Base-by-base conservation (phyloP, 2,888 invertebrate species). In the Drosophila pseudotalamancana region DNA sequence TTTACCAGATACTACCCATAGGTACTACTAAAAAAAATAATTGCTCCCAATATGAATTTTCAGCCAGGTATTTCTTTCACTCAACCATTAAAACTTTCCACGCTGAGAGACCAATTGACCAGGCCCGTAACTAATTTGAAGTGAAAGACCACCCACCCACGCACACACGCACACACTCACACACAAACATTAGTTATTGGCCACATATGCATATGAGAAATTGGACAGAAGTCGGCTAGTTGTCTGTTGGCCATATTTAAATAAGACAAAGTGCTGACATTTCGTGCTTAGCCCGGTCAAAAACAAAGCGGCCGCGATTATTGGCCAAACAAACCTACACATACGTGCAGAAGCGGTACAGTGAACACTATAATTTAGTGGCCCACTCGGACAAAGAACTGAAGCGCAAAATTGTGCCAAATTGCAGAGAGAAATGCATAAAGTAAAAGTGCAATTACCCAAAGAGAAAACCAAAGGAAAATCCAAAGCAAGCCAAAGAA, bases 181-280 rank as follows among this genome's bases (percentile, higher is more conserved):
- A 16, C 45, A 37, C 12, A 39, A 14, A 9, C 27, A 31, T 9
- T n/a, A n/a, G n/a, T n/a, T n/a, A n/a, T n/a, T n/a, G n/a, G n/a
- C 11, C 39, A 45, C 29, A 27, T 18, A 23, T 3, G 6, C 11
- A 14, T 34, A 14, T 39, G 23, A 49, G 23, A 9, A 18, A 45
- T 3, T 12, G 23, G 35, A 64, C 68, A 53, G 61, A 61, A 71
- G 65, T 54, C 50, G 40, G 8, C 35, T 40, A 54, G 48, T 50
- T 55, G 76, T 70, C 46, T 23, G 49, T 31, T 66, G 54, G 51
- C 32, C 43, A 27, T 50, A 53, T 64, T 72, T 53, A 76, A 76
- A 76, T 75, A 76, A 76, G 72, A 76, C 72, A 64, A 64, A 76
- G 77, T 76, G 72, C 72, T 70, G 79, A 66, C 87, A 84, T 66